These are phyloP conservation scores for Lithosia quadra DNA, from an alignment of 2,888 invertebrate species.

Conservation along the genomic window DNA sequence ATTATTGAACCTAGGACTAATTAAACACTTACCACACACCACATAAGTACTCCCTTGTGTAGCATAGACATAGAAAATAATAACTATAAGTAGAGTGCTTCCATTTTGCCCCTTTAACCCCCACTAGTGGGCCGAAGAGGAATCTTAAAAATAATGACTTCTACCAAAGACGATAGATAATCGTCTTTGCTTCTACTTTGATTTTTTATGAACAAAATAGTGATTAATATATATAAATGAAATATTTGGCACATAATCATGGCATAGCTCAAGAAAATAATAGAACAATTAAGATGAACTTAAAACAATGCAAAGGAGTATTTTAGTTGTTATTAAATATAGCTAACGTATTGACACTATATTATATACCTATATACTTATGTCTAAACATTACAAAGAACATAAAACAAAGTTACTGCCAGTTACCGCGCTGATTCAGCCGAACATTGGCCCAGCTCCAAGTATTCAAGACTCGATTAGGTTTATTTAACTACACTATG, in stretches of 20 bases:
- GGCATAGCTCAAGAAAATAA: not conserved
- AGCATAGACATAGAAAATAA: no score
- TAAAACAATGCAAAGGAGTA: not conserved
- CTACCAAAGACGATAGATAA: no score
- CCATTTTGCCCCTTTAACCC: no score
- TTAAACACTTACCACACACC: no score
- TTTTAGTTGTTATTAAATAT: slow-evolving; percentile 20
- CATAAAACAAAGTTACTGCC: slow-evolving; percentile 36
- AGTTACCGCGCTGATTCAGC: slow-evolving; percentile 29
- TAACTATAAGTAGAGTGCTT: no score
- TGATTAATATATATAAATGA: no score
- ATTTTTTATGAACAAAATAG: no score
- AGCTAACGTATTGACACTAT: slow-evolving; percentile 16
- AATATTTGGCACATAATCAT: not conserved
- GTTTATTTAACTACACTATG: slow-evolving; percentile 40
- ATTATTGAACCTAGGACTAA: no score
- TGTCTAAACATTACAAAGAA: slow-evolving; percentile 34
- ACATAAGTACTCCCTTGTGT: no score
- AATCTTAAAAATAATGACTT: no score
- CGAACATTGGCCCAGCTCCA: slow-evolving; percentile 57
- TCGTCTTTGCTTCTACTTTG: no score
- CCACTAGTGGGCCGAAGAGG: no score
- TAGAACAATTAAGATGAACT: not conserved
- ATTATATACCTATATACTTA: slow-evolving; percentile 17
- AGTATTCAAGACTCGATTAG: slow-evolving; percentile 42